A percentile compares a stretch with the other conserved stretches of the same genome.
phyloP scores from a whole-genome alignment of 1,140 invertebrate genomes.

The Potamilus streckersoni region DNA sequence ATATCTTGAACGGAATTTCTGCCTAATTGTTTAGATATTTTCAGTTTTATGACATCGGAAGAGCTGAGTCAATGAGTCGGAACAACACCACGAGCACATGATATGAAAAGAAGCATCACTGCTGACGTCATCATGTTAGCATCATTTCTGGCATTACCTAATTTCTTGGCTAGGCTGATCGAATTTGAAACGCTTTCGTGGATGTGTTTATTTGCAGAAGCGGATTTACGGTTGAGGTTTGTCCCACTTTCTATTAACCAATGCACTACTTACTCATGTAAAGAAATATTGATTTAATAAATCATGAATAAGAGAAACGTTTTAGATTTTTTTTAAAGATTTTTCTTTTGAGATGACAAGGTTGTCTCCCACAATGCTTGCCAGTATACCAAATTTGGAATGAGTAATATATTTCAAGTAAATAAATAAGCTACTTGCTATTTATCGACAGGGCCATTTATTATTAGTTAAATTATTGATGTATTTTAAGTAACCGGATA shows the following conservation, averaged over 20 bases:
- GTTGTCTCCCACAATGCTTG: too few species aligned
- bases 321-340: too few species aligned
- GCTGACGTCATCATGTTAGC: slow-evolving; percentile 34
- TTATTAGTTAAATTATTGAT: too few species aligned
- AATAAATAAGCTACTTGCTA: too few species aligned
- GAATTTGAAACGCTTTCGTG: slow-evolving; percentile 39
- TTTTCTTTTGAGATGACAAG: too few species aligned
- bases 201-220: slow-evolving; percentile 32
- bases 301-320: too few species aligned
- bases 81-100: slow-evolving; percentile 36
- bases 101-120: slow-evolving; percentile 46
- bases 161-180: slow-evolving; percentile 13
- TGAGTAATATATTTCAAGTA: too few species aligned
- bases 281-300: neutral
- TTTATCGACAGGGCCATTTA: too few species aligned
- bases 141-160: slow-evolving; percentile 40
- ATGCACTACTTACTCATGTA: slow-evolving; percentile 11
- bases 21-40: slow-evolving; percentile 37
- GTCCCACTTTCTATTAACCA: slow-evolving; percentile 28
- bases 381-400: too few species aligned
- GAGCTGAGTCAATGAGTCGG: slow-evolving; percentile 33
- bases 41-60: slow-evolving; percentile 37
- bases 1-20: slow-evolving; percentile 47
- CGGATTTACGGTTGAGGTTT: slow-evolving; percentile 16
- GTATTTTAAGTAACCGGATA: too few species aligned